Conservation (phyloP, 2,113 vertebrate species). For the Pseudopodoces humilis region DNA sequence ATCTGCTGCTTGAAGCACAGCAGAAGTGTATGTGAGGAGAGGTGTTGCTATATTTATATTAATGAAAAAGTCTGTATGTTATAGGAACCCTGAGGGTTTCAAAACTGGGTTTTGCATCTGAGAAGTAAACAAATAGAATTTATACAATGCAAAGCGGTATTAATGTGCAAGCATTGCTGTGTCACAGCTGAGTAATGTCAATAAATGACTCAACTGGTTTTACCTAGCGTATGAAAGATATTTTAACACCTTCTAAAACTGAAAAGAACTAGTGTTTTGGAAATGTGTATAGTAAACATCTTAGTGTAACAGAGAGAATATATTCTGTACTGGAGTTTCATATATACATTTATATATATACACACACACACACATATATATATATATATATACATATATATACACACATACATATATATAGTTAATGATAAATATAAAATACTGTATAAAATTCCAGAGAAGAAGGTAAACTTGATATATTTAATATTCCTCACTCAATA, state of each 20-base stretch:
- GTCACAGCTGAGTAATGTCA: background rate
- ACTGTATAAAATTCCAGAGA: background rate
- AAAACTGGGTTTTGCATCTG: background rate
- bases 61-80: background rate
- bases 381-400: background rate
- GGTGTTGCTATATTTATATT: background rate
- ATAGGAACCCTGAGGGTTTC: background rate
- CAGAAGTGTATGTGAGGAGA: background rate
- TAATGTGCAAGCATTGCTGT: background rate
- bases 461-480: background rate
- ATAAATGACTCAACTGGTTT: background rate
- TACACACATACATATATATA: no score
- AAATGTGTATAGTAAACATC: background rate
- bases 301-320: background rate
- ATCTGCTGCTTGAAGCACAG: background rate
- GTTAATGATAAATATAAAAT: background rate
- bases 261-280: background rate
- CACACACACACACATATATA: no score
- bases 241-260: background rate
- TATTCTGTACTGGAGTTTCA: background rate
- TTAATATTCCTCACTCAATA: background rate
- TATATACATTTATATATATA: no score
- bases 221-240: background rate
- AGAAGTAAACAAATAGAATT: background rate
- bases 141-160: background rate